Conservation (phyloP, 2,113 vertebrate species). For the Mungos mungo region DNA sequence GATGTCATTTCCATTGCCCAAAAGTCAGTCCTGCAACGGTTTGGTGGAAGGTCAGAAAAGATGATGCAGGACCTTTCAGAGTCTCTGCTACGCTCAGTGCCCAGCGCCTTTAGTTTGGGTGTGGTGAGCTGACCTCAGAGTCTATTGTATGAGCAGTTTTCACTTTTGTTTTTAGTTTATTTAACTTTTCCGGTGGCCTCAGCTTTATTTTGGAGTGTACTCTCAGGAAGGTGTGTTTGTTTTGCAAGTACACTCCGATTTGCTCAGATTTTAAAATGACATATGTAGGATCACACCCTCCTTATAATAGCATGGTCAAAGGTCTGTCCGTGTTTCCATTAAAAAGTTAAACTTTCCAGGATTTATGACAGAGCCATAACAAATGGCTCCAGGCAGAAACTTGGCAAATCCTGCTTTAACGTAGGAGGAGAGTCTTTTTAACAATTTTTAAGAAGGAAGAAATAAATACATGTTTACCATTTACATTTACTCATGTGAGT, state of each 20-base stretch:
- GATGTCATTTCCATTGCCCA: constrained; percentile 58
- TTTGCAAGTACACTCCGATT: constrained; percentile 76
- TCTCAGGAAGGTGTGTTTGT: constrained; percentile 78
- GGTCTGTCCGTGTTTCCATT: constrained; percentile 84
- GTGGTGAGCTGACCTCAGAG: constrained; percentile 81
- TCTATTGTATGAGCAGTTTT: constrained; percentile 76
- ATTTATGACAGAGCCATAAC: constrained; percentile 83
- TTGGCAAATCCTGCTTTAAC: constrained; percentile 78
- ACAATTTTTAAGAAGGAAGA: constrained; percentile 75
- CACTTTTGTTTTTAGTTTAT: constrained; percentile 75
- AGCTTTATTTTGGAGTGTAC: constrained; percentile 71
- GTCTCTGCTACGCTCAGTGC: constrained; percentile 51
- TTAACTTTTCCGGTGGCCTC: constrained; percentile 79
- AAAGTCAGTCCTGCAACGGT: constrained; percentile 54
- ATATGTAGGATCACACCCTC: constrained; percentile 78
- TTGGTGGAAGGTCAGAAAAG: constrained; percentile 75
- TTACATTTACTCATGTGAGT: constrained; percentile 57
- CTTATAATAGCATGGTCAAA: constrained; percentile 81
- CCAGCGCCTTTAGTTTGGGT: constrained; percentile 71
- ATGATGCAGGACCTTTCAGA: constrained; percentile 69
- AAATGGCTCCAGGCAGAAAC: constrained; percentile 85
- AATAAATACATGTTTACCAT: constrained; percentile 83
- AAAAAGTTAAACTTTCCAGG: constrained; percentile 84
- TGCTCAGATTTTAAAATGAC: constrained; percentile 82
- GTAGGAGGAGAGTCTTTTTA: constrained; percentile 82